Evolutionary conservation across 2,113 vertebrate genomes (phyloP).

Genomic region (Pangasianodon hypophthalmus): DNA sequence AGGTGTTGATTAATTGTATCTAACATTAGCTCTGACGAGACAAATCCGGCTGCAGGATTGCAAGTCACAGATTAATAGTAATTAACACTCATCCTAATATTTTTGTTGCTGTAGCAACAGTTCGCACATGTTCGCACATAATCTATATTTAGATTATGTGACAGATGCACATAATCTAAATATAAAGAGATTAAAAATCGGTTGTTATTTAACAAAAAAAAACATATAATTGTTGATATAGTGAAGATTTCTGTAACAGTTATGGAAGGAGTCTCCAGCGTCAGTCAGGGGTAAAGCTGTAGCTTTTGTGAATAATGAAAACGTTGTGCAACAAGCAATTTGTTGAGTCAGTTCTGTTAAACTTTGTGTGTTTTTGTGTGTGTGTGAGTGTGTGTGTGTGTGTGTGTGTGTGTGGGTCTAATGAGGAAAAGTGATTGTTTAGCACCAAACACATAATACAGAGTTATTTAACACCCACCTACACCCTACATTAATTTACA

Average conservation of each 20-base stretch:
- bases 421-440: too few relatives aligned
- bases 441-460: background rate
- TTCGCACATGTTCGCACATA: too few relatives aligned
- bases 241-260: background rate
- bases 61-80: background rate
- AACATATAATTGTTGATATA: background rate
- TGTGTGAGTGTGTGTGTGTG: too few relatives aligned
- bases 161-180: background rate
- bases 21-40: background rate
- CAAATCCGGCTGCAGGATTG: background rate
- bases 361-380: background rate
- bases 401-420: background rate
- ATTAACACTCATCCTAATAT: background rate
- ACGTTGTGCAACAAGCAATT: too few relatives aligned
- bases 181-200: background rate
- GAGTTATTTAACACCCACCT: background rate
- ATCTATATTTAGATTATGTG: too few relatives aligned
- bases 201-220: background rate
- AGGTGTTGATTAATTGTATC: background rate
- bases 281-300: background rate
- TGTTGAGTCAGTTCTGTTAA: too few relatives aligned
- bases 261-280: background rate
- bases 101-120: slow-evolving; percentile 3
- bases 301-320: background rate
- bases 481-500: background rate